These are phyloP conservation scores for Apamea monoglypha DNA, from an alignment of 2,888 invertebrate genomes.

Conservation along the genomic window DNA sequence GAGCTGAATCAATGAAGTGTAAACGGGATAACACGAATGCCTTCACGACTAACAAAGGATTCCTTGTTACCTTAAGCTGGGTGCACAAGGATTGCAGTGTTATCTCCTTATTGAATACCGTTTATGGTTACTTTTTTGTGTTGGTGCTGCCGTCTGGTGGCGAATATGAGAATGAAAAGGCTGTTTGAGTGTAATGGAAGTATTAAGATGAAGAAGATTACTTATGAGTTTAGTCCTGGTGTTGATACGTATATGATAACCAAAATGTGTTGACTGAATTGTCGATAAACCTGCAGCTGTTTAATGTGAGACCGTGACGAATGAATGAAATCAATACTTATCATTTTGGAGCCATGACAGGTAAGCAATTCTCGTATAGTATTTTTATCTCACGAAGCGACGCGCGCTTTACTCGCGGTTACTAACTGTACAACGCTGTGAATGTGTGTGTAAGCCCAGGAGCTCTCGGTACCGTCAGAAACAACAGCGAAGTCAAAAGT, in stretches of 20 bases:
- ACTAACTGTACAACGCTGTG: not conserved
- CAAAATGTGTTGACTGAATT: not conserved
- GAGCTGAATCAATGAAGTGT: conserved; percentile 83
- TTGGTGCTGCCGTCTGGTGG: conserved; percentile 21
- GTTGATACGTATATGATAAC: not conserved
- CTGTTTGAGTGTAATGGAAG: conserved; percentile 15
- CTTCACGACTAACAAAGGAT: conserved; percentile 67
- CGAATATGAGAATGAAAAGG: conserved; percentile 5
- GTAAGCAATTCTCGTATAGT: not conserved
- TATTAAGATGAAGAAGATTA: not conserved
- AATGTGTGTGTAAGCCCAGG: not conserved
- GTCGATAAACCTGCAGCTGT: not conserved
- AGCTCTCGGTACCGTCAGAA: too few relatives aligned
- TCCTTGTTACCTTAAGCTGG: conserved; percentile 71
- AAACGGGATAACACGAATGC: conserved; percentile 84
- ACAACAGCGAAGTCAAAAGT: too few relatives aligned
- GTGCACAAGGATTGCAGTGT: conserved; percentile 69
- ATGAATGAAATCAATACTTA: not conserved
- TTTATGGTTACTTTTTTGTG: conserved; percentile 42
- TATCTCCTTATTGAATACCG: conserved; percentile 52
- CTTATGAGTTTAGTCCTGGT: not conserved
- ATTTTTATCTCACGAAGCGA: not conserved
- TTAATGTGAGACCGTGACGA: not conserved
- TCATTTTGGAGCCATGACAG: not conserved
- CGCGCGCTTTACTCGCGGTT: not conserved